Percentiles rank a stretch among this genome's conserved stretches.
Evolutionary conservation across 92 coral and sea anemone genomes (phyloP).

Genomic region (Anthopleura xanthogrammica): DNA sequence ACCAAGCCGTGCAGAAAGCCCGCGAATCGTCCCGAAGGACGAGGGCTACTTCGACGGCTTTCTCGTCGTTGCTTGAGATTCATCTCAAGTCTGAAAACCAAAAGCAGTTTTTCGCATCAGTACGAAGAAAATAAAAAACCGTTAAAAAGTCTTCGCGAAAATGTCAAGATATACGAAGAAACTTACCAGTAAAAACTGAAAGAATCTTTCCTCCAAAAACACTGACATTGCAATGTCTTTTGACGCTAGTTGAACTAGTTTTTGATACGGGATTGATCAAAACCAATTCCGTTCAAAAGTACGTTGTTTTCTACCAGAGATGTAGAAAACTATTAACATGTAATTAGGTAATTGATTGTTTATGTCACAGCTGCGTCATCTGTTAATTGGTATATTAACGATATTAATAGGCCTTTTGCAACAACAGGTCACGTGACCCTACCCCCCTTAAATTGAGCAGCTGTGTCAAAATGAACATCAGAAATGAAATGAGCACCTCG

Average conservation of each 20-base stretch:
- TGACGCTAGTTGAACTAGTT: neutral
- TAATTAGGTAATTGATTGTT: slow-evolving; percentile 4
- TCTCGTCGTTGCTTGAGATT: slow-evolving; percentile 16
- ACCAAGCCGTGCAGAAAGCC: slow-evolving; percentile 8
- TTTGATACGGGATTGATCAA: neutral
- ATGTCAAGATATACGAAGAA: neutral
- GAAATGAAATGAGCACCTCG: too few species aligned
- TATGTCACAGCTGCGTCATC: neutral
- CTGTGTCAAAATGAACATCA: too few species aligned
- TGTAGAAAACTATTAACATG: neutral
- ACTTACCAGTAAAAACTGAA: neutral
- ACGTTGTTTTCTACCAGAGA: neutral
- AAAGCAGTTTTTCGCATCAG: neutral
- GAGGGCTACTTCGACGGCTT: slow-evolving; percentile 9
- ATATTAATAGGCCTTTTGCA: too few species aligned
- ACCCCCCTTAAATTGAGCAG: too few species aligned
- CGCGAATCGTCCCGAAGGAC: slow-evolving; percentile 12
- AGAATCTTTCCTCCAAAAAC: neutral
- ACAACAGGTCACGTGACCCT: too few species aligned
- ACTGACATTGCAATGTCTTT: neutral
- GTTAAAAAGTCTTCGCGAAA: neutral
- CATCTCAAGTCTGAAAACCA: slow-evolving; percentile 5
- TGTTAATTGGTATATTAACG: neutral
- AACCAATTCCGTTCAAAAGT: neutral
- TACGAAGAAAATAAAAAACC: neutral